Conservation (phyloP, 2,797 vertebrate species). For the Ficedula albicollis region DNA sequence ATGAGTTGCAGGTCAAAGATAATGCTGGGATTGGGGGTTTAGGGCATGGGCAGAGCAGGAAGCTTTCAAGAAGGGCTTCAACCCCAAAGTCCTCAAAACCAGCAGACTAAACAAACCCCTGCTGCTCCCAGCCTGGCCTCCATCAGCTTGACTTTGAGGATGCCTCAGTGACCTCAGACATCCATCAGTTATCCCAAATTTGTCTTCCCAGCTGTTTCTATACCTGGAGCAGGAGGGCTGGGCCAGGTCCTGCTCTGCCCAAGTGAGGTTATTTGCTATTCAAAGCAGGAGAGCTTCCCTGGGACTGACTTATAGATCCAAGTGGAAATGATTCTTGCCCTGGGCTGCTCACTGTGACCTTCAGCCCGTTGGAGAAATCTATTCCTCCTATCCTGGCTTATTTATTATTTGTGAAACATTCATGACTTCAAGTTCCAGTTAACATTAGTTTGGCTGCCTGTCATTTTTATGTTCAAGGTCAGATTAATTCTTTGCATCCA, state of each 20-base stretch:
- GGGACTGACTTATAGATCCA: slow-evolving; percentile 51
- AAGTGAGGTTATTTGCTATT: slow-evolving; percentile 25
- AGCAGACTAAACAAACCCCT: background rate
- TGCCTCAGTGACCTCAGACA: background rate
- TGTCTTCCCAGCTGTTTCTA: background rate
- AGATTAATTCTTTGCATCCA: background rate
- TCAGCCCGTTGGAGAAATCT: slow-evolving; percentile 55
- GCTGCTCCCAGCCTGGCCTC: background rate
- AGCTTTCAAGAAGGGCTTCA: background rate
- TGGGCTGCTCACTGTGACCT: slow-evolving; percentile 45
- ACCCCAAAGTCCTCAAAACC: background rate
- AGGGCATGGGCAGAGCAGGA: background rate
- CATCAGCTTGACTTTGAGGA: background rate
- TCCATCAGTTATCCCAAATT: background rate
- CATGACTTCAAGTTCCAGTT: slow-evolving; percentile 34
- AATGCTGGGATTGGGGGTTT: background rate
- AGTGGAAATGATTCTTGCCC: slow-evolving; percentile 57
- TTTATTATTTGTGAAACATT: slow-evolving; percentile 61
- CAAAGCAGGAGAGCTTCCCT: slow-evolving; percentile 20
- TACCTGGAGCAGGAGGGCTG: background rate
- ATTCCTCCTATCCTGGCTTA: slow-evolving; percentile 30
- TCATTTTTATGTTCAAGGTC: slow-evolving; percentile 17
- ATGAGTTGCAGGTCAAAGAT: background rate
- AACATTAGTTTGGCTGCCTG: slow-evolving; percentile 7
- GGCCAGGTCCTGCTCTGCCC: background rate